Evolutionary conservation across 2,888 invertebrate genomes (phyloP), one percentile per base, ranked within the genome.

Genomic region (Pharmacophagus antenor): DNA sequence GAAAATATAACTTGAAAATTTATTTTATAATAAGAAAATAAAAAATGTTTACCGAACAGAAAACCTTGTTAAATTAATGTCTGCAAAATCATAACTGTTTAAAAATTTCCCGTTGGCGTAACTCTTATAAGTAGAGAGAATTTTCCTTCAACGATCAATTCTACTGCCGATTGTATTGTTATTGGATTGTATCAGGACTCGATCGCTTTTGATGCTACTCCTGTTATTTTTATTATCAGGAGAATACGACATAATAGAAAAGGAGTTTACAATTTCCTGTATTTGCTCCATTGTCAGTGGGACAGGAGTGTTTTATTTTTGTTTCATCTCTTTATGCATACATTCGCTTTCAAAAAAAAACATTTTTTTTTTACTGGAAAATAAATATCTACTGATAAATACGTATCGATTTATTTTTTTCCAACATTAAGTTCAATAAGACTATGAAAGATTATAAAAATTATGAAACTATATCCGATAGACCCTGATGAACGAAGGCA

Each of bases 161-260:
- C 18, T 48, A 51, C 27, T 27, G 54, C 18, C 52, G 44, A 59
- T 59, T 59, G 59, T 54, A 54, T 59, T 59, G 59, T 59, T 54
- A 59, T 59, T 48, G 59, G 49, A 59, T 59, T 59, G 59, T 54
- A 59, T 59, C 48, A 31, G 44, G 27, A 49, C 54, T 25, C 42
- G 48, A 49, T 53, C 54, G 54, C 49, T 44, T 54, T 49, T 59
- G 59, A 59, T 59, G 49, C 49, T 49, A 42, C 31, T 54, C 53
- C 42, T 59, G 54, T 59, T 59, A 54, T 54, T 59, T 59, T 59
- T 59, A 59, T 59, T 54, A 59, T 49, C 44, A 27, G 42, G 23
- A 54, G 20, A 54, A 54, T 54, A 49, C 42, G 41, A 42, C 18
- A 47, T 52, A 53, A 58, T 58, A 41, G 52, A 54, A 54, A 54